Conservation (phyloP, 2,113 vertebrate species). For the Callaeas wilsoni region DNA sequence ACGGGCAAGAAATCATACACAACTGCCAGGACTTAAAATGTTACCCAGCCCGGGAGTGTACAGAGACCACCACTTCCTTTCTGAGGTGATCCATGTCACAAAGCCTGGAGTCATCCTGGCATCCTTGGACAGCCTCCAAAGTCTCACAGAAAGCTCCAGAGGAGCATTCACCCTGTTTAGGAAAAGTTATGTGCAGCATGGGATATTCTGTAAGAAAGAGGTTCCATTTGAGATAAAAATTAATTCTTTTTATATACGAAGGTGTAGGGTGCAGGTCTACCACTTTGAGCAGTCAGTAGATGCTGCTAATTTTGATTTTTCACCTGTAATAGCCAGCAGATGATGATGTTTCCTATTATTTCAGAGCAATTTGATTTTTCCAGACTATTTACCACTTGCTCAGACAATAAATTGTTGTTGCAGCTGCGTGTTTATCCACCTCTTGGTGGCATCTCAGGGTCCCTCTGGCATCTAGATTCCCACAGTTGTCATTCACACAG, state of each 20-base stretch:
- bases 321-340: background rate
- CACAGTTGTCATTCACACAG: background rate
- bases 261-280: rapidly evolving
- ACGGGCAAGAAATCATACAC: background rate
- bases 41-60: background rate
- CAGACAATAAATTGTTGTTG: background rate
- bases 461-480: background rate
- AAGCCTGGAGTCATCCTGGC: background rate
- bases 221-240: background rate
- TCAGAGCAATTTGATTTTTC: background rate
- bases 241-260: no score
- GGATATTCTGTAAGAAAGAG: background rate
- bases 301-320: background rate
- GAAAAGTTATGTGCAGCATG: background rate
- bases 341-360: background rate
- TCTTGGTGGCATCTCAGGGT: background rate
- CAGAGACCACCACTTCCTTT: rapidly evolving
- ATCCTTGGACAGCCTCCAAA: background rate
- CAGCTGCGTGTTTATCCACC: background rate
- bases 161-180: background rate
- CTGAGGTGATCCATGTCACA: background rate
- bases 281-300: background rate
- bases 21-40: background rate
- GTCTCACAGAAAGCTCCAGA: background rate
- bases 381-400: background rate